Percentiles rank a stretch among this genome's conserved stretches.
phyloP scores from a whole-genome alignment of 2,888 invertebrate species.

The Rhingia campestris region DNA sequence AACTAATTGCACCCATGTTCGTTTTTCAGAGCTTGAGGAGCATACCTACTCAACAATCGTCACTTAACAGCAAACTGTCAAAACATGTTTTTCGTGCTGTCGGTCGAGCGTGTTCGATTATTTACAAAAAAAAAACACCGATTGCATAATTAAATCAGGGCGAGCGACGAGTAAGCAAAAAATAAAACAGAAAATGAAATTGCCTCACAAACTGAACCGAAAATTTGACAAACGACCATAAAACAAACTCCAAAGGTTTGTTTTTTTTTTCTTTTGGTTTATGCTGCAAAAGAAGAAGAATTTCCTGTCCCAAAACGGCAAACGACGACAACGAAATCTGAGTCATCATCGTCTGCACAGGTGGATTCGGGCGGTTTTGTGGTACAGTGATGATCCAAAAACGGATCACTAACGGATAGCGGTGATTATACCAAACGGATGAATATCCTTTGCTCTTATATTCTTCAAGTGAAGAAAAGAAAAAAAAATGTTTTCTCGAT shows the following conservation, averaged over 20 bases:
- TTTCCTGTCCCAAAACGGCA: constrained; percentile 33
- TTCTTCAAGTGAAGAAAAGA: neutral
- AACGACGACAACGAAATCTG: constrained; percentile 42
- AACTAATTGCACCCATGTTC: constrained; percentile 31
- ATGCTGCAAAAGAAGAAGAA: constrained; percentile 23
- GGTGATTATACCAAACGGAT: constrained; percentile 46
- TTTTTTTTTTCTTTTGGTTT: neutral
- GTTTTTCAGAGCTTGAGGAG: neutral
- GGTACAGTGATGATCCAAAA: constrained; percentile 25
- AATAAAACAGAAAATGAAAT: constrained; percentile 27
- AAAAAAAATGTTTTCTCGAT: constrained; percentile 11
- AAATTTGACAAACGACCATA: constrained; percentile 8
- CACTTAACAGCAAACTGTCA: constrained; percentile 33
- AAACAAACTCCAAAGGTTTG: constrained; percentile 9
- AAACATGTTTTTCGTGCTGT: constrained; percentile 28
- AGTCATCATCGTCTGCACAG: constrained; percentile 50
- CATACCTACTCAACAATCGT: constrained; percentile 2
- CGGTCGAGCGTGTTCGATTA: constrained; percentile 16
- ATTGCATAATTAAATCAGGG: constrained; percentile 49
- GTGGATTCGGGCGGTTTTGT: constrained; percentile 47
- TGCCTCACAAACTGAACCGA: constrained; percentile 3
- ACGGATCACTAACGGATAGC: constrained; percentile 52
- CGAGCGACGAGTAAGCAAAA: neutral
- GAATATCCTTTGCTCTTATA: constrained; percentile 11
- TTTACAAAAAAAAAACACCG: constrained; percentile 8